Evolutionary conservation across 2,113 vertebrate genomes (phyloP).

Genomic region (Tychaedon coryphoeus): DNA sequence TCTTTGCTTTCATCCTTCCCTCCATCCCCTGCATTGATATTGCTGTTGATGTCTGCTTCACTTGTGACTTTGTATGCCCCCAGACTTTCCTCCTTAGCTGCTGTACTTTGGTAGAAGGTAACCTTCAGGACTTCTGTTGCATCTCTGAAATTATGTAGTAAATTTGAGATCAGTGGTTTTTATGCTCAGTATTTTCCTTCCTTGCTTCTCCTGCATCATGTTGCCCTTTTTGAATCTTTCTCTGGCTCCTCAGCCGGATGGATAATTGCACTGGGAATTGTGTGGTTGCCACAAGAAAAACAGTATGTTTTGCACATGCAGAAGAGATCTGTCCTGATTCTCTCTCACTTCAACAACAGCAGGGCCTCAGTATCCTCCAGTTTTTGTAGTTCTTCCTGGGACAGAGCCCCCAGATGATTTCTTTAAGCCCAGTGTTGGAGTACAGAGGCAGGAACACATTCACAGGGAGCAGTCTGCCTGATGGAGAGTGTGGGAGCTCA

Average conservation of each 20-base stretch:
- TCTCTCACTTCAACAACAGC: neutral
- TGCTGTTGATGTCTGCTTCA: neutral
- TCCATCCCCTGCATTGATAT: neutral
- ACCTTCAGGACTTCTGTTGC: neutral
- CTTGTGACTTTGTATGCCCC: neutral
- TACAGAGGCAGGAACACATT: neutral
- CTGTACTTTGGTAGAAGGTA: neutral
- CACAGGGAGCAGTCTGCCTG: neutral
- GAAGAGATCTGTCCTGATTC: neutral
- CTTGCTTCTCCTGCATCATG: neutral
- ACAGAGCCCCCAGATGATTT: neutral
- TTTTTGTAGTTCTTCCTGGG: neutral
- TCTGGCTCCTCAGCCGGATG: neutral
- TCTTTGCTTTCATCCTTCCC: neutral
- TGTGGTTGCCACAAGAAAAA: neutral
- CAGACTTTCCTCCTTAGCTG: neutral
- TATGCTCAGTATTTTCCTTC: neutral
- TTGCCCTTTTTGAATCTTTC: neutral
- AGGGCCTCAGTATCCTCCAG: neutral
- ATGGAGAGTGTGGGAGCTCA: neutral
- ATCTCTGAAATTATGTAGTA: neutral
- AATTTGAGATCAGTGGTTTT: neutral
- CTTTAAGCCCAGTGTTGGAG: neutral
- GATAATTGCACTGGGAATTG: neutral
- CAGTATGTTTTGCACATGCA: neutral